Evolutionary conservation across 2,888 invertebrate genomes (phyloP), one percentile per base, ranked within the genome.

Genomic region (Ptilodon capucinus): DNA sequence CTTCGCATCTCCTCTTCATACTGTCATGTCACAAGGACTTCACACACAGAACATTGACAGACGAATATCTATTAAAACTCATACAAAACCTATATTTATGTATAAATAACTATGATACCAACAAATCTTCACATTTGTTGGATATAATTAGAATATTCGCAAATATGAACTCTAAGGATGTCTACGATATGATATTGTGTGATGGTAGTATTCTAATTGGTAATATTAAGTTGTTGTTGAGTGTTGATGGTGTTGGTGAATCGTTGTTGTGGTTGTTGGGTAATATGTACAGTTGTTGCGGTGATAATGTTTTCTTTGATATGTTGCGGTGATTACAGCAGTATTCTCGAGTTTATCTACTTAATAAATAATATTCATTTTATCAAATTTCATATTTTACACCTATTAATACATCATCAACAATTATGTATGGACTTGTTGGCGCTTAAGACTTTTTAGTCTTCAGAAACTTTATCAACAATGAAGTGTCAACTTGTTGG

Each of bases 181-280:
- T 72, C 1, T 75, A 64, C 51, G 51, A 46, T 42, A n/a, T 57
- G n/a, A 53, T 78, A 39, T 49, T 80, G 58, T 72, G 86, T 36
- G 9, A 60, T 0, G 30, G 17, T 7, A 68, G 74, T 42, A 65
- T 76, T 52, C 42, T 70, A 11, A 36, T 54, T 21, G 51, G 43
- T 16, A 18, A 19, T 21, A 50, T 81, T n/a, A 74, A 61, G 40
- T 49, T 40, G 6, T 52, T 83, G 19, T 43, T 80, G 4, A 52
- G 54, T 30, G 62, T 72, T 51, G 61, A 58, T 13, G 43, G 50
- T 25, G 39, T 62, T 0, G 71, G 56, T 9, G 63, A 75, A 2
- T 71, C 78, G 3, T 44, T 82, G 14, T 48, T 77, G 11, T 89
- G 88, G 87, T 70, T 88, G 13, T 57, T 89, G 34, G 87, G 87